Evolutionary conservation across 2,888 invertebrate genomes (phyloP).

Genomic region (Sisyra nigra): DNA sequence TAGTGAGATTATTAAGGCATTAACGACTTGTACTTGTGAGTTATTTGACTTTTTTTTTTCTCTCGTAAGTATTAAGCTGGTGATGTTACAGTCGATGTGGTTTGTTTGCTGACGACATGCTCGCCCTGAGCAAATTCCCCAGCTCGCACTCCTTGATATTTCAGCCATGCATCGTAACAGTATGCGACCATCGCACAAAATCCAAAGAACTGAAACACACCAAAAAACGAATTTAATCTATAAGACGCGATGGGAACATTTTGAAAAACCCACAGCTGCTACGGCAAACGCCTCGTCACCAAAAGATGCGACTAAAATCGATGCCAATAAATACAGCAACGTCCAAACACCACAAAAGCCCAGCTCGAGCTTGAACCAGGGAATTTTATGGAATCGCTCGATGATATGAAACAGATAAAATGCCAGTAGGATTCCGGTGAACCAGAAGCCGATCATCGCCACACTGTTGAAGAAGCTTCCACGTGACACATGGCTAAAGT

Average conservation of each 20-base stretch:
- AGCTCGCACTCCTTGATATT: conserved; percentile 46
- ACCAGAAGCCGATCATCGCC: conserved; percentile 73
- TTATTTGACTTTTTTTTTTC: too few species aligned
- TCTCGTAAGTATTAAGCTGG: conserved; percentile 22
- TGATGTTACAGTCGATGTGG: conserved; percentile 34
- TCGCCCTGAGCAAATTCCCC: conserved; percentile 63
- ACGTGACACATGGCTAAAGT: conserved; percentile 32
- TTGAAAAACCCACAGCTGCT: conserved; percentile 43
- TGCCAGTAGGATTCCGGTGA: conserved; percentile 59
- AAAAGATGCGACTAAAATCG: conserved; percentile 47
- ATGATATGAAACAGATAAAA: conserved; percentile 75
- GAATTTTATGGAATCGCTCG: conserved; percentile 70
- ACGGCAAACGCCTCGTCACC: conserved; percentile 42
- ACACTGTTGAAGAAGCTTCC: conserved; percentile 64
- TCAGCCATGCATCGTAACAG: conserved; percentile 63
- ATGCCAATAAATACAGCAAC: conserved; percentile 57
- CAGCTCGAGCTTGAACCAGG: conserved; percentile 75
- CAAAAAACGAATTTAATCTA: background rate
- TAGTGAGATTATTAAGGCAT: too few species aligned
- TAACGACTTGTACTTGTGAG: too few species aligned
- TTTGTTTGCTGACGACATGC: conserved; percentile 44
- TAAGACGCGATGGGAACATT: background rate
- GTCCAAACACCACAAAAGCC: conserved; percentile 59
- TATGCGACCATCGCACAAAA: conserved; percentile 67
- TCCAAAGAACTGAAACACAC: conserved; percentile 61